Evolutionary conservation across 2,797 vertebrate genomes (phyloP).

Genomic region (Serranus cabrilla): DNA sequence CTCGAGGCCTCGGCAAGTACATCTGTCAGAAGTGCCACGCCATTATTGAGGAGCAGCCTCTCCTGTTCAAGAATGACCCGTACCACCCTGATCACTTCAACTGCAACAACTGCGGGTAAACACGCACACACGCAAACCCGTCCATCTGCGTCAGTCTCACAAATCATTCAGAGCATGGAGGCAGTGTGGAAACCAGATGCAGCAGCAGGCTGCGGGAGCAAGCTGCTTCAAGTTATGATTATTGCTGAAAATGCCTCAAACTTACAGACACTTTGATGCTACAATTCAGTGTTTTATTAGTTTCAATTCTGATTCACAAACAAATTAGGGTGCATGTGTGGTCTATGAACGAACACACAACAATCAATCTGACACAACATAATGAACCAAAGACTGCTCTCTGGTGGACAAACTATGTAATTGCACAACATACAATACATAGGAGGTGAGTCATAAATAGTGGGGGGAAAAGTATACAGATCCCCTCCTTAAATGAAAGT

Average conservation of each 20-base stretch:
- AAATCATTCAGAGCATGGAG: conserved; percentile 3
- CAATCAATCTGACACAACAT: not conserved
- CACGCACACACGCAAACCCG: not conserved
- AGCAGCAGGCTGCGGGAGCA: not conserved
- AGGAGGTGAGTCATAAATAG: too few relatives aligned
- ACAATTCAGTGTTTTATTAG: not conserved
- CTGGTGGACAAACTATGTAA: conserved; percentile 51
- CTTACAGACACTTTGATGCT: not conserved
- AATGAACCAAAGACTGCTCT: conserved; percentile 1
- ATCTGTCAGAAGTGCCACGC: conserved; percentile 96
- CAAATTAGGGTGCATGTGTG: not conserved
- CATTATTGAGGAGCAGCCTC: conserved; percentile 95
- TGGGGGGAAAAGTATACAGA: too few relatives aligned
- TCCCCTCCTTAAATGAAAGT: too few relatives aligned
- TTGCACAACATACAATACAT: not conserved
- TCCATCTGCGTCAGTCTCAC: not conserved
- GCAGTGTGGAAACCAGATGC: not conserved
- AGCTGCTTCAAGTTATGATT: not conserved
- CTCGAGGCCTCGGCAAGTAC: conserved; percentile 94
- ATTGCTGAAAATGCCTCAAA: not conserved
- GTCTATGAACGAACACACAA: not conserved
- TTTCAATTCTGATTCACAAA: not conserved
- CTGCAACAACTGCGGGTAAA: conserved; percentile 96
- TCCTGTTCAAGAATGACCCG: conserved; percentile 97
- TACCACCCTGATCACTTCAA: conserved; percentile 99